Conservation (phyloP, 2,113 vertebrate genomes). For the Rallus limicola region DNA sequence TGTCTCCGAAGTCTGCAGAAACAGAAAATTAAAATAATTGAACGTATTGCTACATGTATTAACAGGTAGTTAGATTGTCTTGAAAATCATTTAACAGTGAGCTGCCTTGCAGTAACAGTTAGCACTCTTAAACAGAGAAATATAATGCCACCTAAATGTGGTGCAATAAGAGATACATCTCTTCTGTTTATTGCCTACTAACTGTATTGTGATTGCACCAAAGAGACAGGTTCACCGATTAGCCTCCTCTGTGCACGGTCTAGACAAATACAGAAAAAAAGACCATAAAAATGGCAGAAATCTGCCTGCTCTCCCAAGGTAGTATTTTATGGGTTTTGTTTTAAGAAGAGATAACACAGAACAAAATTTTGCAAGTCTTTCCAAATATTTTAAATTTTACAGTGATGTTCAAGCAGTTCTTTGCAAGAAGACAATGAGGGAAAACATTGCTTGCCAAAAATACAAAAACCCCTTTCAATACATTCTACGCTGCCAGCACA, state of each 20-base stretch:
- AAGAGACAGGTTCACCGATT: background rate
- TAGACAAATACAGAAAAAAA: background rate
- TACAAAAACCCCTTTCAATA: background rate
- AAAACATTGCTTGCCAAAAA: background rate
- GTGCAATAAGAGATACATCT: background rate
- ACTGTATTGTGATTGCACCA: background rate
- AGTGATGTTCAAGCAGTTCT: background rate
- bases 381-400: background rate
- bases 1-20: background rate
- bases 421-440: background rate
- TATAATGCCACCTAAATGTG: background rate
- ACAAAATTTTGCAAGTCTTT: background rate
- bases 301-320: background rate
- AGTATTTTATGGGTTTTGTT: background rate
- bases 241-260: background rate
- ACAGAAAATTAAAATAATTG: conserved; percentile 25
- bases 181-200: background rate
- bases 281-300: background rate
- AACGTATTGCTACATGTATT: background rate
- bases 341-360: background rate
- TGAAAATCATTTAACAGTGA: background rate
- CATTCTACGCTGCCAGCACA: background rate
- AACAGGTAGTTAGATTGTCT: background rate
- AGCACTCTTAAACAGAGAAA: background rate
- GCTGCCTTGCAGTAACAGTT: background rate